Base-by-base conservation (phyloP, 2,888 invertebrate genomes). In the Liopterus haemorrhoidalis region DNA sequence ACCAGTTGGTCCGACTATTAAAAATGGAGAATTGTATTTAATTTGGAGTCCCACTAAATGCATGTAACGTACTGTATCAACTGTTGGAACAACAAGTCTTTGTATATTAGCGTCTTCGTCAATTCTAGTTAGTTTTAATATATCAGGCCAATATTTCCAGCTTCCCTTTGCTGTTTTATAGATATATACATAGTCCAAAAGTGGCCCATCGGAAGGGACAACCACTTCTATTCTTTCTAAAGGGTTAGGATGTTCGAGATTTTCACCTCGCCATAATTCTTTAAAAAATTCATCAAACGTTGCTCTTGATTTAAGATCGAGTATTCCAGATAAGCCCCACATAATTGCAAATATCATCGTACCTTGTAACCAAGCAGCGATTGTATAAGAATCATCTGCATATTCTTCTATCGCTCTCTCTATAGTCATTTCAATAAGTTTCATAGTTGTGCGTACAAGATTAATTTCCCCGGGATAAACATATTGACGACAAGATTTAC, bases 141-240 rank as follows among this genome's bases (percentile, higher is more conserved):
- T 62, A 43, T 94, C 93, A 2, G 79, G 79, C 84, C 89, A 93
- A 40, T 80, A 80, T 60, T 85, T 86, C 94, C 94, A 95, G 36
- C 74, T 74, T 0, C 94, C 94, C 64, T 88, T 85, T 28, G 81
- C 79, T 65, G 44, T 37, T 36, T 37, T 44, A 48, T 58, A 67
- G 18, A 83, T 74, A 60, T 86, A 95, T 56, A 76, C 77, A 65
- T 86, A 87, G 63, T 95, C 94, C 54, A 85, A 81, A 5, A 94
- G 67, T 38, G 79, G 65, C 0, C 89, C 87, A 47, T 91, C 92
- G 0, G 69, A 53, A 0, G 95, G 94, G 50, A 87, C 70, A 0
- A 81, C 73, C 2, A 88, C 75, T 52, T 91, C 85, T 36, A 86
- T 61, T 59, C 84, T 82, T 2, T 78, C 80, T 28, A 91, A 70